Base-by-base conservation (phyloP, 2,888 invertebrate species). In the Archips crataeganus region DNA sequence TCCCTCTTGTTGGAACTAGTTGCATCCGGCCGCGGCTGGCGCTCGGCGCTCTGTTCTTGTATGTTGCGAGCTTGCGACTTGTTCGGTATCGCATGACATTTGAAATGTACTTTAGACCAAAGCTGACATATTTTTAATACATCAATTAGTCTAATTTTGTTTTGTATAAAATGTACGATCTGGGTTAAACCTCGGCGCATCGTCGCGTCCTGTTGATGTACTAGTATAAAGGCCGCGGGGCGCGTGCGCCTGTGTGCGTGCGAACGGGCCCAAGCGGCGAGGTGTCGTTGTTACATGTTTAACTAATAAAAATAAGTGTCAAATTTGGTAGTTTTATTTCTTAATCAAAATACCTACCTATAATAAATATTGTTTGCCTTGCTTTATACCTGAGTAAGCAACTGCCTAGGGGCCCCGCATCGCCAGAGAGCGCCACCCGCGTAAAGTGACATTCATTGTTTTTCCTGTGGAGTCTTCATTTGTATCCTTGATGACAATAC, bases 71-170 rank as follows among this genome's bases (percentile, higher is more conserved):
- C 15, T n/a, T 9, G 11, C 57, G 57, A 57, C 57, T 23, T 11
- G 32, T 32, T 57, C 32, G 32, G 57, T 57, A n/a, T 32, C 57
- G 57, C 32, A 11, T 32, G 23, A 11, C 11, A 57, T 32, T 32
- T 57, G 2, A 23, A 54, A 57, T 57, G 57, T 68, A 68, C 13
- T 68, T 72, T 47, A 54, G 32, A 64, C 63, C 63, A 64, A 64
- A 64, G 63, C 11, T 64, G 63, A 64, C 47, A 64, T 64, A 47
- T 45, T 64, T 64, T n/a, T 64, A 64, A 10, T 64, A 47, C n/a
- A 32, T 23, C 45, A 10, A 34, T 23, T 3, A 47, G 47, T 49
- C 11, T 49, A 34, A 39, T 39, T n/a, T 49, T 64, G 63, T 63
- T 54, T 54, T 60, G 39, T 60, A 39, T 60, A 39, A 54, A 34